Conservation (phyloP, 2,888 invertebrate genomes). For the Rhagonycha fulva region DNA sequence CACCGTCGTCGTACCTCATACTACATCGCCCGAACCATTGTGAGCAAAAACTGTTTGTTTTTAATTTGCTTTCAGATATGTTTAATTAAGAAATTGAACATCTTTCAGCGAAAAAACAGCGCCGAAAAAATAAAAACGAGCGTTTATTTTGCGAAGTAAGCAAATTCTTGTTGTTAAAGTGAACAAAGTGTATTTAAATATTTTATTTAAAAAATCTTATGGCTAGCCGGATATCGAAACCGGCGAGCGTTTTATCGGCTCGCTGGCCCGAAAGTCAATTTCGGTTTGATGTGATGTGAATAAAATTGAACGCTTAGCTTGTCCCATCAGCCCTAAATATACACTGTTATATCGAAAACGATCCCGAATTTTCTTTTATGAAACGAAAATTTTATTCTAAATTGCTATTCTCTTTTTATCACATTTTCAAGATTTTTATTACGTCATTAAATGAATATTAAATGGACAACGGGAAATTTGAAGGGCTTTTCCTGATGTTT, state of each 20-base stretch:
- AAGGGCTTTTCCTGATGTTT: not conserved
- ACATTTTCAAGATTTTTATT: conserved; percentile 10
- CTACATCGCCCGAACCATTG: conserved; percentile 15
- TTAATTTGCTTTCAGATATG: conserved; percentile 39
- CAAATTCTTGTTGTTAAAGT: not conserved
- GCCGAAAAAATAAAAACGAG: not conserved
- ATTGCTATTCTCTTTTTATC: conserved; percentile 9
- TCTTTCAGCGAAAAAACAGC: not conserved
- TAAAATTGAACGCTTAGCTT: conserved; percentile 51
- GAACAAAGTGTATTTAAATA: conserved; percentile 20
- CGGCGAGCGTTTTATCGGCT: conserved; percentile 50
- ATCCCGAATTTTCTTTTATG: conserved; percentile 9
- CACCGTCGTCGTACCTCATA: conserved; percentile 1
- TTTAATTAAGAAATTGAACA: conserved; percentile 34
- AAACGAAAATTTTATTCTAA: conserved; percentile 19
- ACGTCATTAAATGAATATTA: not conserved
- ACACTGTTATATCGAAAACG: conserved; percentile 39
- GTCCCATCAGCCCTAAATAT: conserved; percentile 47
- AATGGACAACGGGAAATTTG: not conserved
- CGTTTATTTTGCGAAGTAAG: not conserved
- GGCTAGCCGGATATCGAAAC: conserved; percentile 31
- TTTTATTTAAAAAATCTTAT: conserved; percentile 31
- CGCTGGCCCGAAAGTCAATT: conserved; percentile 54
- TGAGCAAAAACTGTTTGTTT: conserved; percentile 37
- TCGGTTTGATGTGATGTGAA: conserved; percentile 54